These are phyloP conservation scores for Enteromius viviparus DNA, from an alignment of 2,797 vertebrate genomes.

Conservation along the genomic window DNA sequence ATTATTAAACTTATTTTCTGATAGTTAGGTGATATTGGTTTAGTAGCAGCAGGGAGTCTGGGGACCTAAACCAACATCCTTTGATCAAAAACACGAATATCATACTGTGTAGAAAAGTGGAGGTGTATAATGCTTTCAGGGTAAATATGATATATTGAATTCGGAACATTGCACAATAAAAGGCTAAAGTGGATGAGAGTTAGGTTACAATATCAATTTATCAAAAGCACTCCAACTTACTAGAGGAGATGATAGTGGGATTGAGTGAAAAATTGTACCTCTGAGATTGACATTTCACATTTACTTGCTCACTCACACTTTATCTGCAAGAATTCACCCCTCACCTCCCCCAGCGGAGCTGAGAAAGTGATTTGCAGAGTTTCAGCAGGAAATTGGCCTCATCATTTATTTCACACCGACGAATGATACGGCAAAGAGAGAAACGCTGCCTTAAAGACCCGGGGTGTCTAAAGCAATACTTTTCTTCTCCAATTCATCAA, in stretches of 20 bases:
- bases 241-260: constrained; percentile 14
- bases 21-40: neutral
- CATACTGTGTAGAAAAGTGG: neutral
- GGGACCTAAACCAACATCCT: neutral
- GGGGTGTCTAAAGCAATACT: constrained; percentile 25
- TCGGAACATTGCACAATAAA: constrained; percentile 14
- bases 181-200: neutral
- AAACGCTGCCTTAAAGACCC: constrained; percentile 67
- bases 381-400: constrained; percentile 65
- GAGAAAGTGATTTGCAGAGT: constrained; percentile 60
- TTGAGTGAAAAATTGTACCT: constrained; percentile 37
- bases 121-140: neutral
- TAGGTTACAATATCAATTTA: constrained; percentile 21
- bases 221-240: constrained; percentile 26
- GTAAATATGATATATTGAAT: constrained; percentile 29
- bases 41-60: neutral
- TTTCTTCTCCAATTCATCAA: constrained; percentile 42
- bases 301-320: constrained; percentile 55
- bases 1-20: neutral
- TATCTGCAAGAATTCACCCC: constrained; percentile 55
- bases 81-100: constrained; percentile 1
- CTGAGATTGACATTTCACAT: constrained; percentile 65
- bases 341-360: constrained; percentile 52
- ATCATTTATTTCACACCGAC: constrained; percentile 54
- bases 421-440: constrained; percentile 57